Evolutionary conservation across 2,888 invertebrate species (phyloP), one percentile per base, ranked within the genome.

Genomic region (Oscheius sp.): DNA sequence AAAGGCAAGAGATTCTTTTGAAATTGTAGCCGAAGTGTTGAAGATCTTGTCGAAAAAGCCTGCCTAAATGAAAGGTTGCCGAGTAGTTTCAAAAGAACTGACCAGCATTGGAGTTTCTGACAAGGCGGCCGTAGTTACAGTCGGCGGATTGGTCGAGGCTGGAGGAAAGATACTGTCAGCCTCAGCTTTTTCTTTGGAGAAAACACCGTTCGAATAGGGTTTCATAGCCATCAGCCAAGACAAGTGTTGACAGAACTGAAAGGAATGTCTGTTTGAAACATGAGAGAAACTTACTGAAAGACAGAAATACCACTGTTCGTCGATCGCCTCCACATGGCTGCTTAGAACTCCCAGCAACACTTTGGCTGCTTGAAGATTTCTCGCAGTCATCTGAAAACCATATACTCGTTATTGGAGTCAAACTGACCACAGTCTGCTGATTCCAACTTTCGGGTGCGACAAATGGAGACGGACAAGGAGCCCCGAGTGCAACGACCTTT

Each of bases 401-500:
- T 33, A 10, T 21, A 21, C 21, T 21, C 21, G 21, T 21, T 21
- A 21, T 21, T 21, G 21, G 21, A 21, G 21, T 21, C 21, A 21
- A 21, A 21, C 21, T 21, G 21, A 91, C 91, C 96, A 97, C 96
- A 72, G 98, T 97, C 57, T 94, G 93, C n/a, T 93, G 93, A 94
- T 88, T 94, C 94, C 74, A 94, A 93, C 51, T 93, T 93, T 81
- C 78, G 3, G 83, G 77, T 4, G 88, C 73, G 9, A 84, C 76
- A 5, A 79, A 75, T 7, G 71, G 90, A 85, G 80, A 80, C 0
- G 1, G 96, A 82, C 97, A 91, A 33, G 96, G 95, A 0, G 96
- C 96, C 35, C 98, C 98, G 77, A 98, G 96, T 81, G 96, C 97
- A 59, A 98, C 96, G 78, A 98, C 96, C 91, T 98, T 97, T 10